Evolutionary conservation across 2,797 vertebrate species (phyloP).

Genomic region (Rhadinocentrus ornatus): DNA sequence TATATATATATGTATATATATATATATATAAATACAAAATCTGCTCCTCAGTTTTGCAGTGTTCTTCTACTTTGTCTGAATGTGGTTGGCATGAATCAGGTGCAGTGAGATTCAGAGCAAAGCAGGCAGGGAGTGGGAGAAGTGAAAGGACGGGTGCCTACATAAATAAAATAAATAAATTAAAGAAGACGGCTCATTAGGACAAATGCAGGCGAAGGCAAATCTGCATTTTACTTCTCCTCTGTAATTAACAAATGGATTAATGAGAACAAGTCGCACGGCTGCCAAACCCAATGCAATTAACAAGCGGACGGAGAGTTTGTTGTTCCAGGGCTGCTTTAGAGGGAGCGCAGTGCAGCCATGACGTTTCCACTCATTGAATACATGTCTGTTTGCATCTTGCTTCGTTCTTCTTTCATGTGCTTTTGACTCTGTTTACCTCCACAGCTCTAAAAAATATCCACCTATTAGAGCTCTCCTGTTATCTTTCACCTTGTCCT

Average conservation of each 20-base stretch:
- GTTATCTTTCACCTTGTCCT: conserved; percentile 42
- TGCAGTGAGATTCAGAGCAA: conserved; percentile 9
- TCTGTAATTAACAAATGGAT: conserved; percentile 71
- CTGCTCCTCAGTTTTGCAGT: background rate
- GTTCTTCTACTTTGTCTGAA: conserved; percentile 8
- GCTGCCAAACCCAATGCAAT: conserved; percentile 47
- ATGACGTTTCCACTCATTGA: conserved; percentile 21
- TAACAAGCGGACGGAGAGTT: conserved; percentile 57
- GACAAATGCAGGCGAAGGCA: conserved; percentile 41
- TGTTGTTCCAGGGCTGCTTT: conserved; percentile 31
- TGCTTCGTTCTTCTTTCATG: conserved; percentile 1
- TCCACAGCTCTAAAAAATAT: conserved; percentile 29
- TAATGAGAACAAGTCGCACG: conserved; percentile 66
- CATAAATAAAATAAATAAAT: conserved; percentile 5
- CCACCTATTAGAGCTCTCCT: conserved; percentile 17
- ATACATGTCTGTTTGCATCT: conserved; percentile 42
- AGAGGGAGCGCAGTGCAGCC: conserved; percentile 29
- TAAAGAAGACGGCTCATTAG: conserved; percentile 61
- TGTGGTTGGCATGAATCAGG: conserved; percentile 39
- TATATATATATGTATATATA: too few species aligned
- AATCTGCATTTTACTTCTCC: conserved; percentile 48
- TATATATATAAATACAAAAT: too few species aligned
- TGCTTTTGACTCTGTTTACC: conserved; percentile 23
- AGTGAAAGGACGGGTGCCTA: conserved; percentile 7
- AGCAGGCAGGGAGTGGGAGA: conserved; percentile 9